Conservation (phyloP, 2,113 vertebrate species). For the Clarias gariepinus region DNA sequence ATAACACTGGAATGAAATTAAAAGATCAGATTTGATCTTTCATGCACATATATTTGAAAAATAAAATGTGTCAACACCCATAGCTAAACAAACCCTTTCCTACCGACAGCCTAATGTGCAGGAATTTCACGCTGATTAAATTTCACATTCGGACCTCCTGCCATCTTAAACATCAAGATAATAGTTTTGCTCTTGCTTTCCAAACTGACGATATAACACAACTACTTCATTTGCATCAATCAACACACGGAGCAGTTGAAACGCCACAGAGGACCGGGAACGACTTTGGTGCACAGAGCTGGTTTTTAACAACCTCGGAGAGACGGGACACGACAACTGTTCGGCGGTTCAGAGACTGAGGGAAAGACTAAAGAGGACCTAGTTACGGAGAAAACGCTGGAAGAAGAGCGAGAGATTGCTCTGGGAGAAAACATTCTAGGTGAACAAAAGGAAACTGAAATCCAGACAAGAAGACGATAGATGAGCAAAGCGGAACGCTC, state of each 20-base stretch:
- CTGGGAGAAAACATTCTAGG: background rate
- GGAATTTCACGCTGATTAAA: background rate
- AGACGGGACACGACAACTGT: conserved; percentile 1
- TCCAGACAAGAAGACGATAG: conserved; percentile 16
- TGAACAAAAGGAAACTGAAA: background rate
- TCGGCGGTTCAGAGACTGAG: background rate
- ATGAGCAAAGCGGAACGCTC: conserved; percentile 18
- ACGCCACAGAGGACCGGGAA: background rate
- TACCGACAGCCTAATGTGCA: background rate
- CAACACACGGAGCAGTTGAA: background rate
- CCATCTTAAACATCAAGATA: background rate
- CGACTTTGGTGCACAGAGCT: background rate
- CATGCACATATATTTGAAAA: background rate
- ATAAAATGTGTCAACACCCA: background rate
- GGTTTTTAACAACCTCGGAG: background rate
- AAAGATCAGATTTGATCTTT: background rate
- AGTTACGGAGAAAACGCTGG: background rate
- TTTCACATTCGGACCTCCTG: background rate
- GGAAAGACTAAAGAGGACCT: conserved; percentile 39
- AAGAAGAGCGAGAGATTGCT: background rate
- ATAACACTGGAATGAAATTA: background rate
- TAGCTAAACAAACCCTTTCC: background rate
- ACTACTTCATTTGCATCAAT: conserved; percentile 8
- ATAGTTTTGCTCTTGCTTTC: background rate
- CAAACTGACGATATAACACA: background rate